Evolutionary conservation across 2,113 vertebrate genomes (phyloP).

Genomic region (Callospermophilus lateralis): DNA sequence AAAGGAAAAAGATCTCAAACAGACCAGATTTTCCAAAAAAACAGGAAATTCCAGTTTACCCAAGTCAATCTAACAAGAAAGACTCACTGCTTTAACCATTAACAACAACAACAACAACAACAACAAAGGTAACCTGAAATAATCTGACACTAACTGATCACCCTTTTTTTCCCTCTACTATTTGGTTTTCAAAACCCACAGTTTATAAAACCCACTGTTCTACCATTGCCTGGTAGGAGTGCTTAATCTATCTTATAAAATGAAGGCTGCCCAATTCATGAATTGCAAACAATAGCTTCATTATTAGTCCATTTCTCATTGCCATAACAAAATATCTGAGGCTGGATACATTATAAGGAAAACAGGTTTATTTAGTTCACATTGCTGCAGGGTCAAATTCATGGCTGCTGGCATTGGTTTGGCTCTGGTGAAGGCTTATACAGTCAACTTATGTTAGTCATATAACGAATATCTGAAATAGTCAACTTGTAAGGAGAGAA

Average conservation of each 20-base stretch:
- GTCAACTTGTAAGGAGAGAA: background rate
- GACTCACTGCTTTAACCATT: background rate
- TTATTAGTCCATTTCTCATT: no score
- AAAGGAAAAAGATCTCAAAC: background rate
- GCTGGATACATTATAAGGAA: background rate
- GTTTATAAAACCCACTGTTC: background rate
- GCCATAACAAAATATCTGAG: no score
- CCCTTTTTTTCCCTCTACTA: background rate
- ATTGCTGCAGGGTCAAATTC: background rate
- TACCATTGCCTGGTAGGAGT: no score
- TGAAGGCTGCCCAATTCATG: background rate
- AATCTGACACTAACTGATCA: background rate
- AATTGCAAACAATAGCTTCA: background rate
- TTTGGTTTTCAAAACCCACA: background rate
- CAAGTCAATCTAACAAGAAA: background rate
- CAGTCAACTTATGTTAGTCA: background rate
- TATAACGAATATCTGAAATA: background rate
- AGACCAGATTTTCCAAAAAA: background rate
- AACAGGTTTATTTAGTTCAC: background rate
- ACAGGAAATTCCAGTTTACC: background rate
- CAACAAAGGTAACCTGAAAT: no score
- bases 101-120: background rate
- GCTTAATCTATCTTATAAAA: background rate
- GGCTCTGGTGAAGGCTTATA: background rate
- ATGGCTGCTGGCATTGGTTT: background rate